Base-by-base conservation (phyloP, 2,113 vertebrate species). In the Odontophorus gujanensis region DNA sequence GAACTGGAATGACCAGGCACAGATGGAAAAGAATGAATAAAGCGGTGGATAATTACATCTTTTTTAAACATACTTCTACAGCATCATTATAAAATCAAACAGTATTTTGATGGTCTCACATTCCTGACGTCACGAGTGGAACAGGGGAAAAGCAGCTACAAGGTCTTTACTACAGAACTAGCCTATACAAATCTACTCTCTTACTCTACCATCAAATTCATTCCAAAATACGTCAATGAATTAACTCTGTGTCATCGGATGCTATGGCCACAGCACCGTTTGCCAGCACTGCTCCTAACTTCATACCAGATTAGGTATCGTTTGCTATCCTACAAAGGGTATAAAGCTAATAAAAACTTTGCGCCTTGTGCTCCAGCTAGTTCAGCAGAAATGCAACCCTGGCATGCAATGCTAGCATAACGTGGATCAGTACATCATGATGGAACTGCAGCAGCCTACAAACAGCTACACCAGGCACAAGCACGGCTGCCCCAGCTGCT, bases 341-440 rank as follows among this genome's bases (percentile, higher is more conserved):
- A 93, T 18, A 96, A 94, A 90, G 80, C 50, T 77, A 78, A 92
- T 68, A 88, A 48, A 90, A 94, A 83, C 92, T 67, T 63, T 11
- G 1, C 47, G 62, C 83, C 72, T 71, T 6, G 3, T 30, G 28
- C 80, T 83, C 30, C 7, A 88, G 93, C 79, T 83, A 83, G 73
- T 63, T 91, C 90, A 94, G 82, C 82, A 95, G 82, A 94, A 95
- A 81, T 6, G 65, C 42, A 86, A 68, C 72, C 57, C 90, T 16
- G 50, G 55, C 26, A 24, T 7, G 0, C 4, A 1, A 55, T 71
- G 1, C 38, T 2, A 69, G 93, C 76, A 74, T 38, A 9, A 3
- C 1, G 58, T 11, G 11, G 42, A 43, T 20, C 22, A 6, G 5
- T 11, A 14, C 2, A 42, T 8, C 71, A n/a, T 0, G 0, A 57